phyloP scores from a whole-genome alignment of 2,888 invertebrate species.

The Leptinotarsa rubiginosa region DNA sequence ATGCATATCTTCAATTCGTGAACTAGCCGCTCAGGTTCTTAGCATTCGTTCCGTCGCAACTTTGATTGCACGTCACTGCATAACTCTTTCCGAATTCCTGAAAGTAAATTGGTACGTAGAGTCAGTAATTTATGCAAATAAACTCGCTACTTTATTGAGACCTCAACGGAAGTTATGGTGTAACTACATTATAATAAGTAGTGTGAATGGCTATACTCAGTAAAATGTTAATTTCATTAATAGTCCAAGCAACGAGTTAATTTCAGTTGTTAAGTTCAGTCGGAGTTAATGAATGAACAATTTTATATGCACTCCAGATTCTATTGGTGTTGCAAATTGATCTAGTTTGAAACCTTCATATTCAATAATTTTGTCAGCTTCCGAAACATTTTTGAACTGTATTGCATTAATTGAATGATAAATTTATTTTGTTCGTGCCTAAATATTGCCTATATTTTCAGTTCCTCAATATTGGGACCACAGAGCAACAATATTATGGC shows the following conservation, averaged over 20 bases:
- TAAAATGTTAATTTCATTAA: slow-evolving; percentile 14
- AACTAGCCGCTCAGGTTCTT: background rate
- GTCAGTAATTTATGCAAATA: slow-evolving; percentile 54
- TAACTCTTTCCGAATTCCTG: slow-evolving; percentile 51
- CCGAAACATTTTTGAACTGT: no score
- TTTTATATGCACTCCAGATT: no score
- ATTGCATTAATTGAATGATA: no score
- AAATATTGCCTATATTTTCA: no score
- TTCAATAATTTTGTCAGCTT: no score
- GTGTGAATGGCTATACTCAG: slow-evolving; percentile 8
- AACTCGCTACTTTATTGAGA: slow-evolving; percentile 53
- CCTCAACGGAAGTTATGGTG: slow-evolving; percentile 52
- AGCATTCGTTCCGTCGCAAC: background rate
- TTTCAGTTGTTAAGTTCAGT: background rate
- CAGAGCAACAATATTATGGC: no score
- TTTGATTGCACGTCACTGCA: slow-evolving; percentile 26
- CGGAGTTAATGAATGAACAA: no score
- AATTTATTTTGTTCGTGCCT: no score
- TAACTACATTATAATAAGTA: slow-evolving; percentile 30
- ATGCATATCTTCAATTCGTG: no score
- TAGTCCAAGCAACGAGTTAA: background rate
- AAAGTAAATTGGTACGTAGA: slow-evolving; percentile 56
- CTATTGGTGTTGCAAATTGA: no score
- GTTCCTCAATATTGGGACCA: no score
- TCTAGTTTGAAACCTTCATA: no score